Evolutionary conservation across 2,797 vertebrate genomes (phyloP).

Genomic region (Dryobates pubescens): DNA sequence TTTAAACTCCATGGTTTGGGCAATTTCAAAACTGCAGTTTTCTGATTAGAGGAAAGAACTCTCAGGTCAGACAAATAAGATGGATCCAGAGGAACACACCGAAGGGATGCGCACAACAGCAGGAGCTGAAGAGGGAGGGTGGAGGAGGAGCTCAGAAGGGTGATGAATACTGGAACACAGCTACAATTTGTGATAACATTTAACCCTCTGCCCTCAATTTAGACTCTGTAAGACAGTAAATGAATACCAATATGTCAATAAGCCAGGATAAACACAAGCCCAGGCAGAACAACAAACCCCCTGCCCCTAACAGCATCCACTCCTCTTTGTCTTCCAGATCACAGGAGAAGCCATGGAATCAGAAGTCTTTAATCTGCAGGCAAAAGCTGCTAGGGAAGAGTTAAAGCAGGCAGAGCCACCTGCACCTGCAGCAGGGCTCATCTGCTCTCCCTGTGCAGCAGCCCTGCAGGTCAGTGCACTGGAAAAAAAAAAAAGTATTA

Average conservation of each 20-base stretch:
- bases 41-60: neutral
- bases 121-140: neutral
- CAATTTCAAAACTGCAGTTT: neutral
- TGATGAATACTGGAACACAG: constrained; percentile 70
- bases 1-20: neutral
- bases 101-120: neutral
- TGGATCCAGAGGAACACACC: rapidly evolving
- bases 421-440: constrained; percentile 24
- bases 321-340: constrained; percentile 32
- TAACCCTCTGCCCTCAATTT: constrained; percentile 75
- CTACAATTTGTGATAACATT: constrained; percentile 71
- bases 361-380: neutral
- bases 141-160: neutral
- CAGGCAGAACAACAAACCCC: constrained; percentile 42
- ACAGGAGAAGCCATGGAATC: neutral
- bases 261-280: constrained; percentile 45
- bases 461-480: constrained; percentile 32
- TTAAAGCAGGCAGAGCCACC: constrained; percentile 8
- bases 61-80: neutral
- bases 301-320: constrained; percentile 25
- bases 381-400: neutral
- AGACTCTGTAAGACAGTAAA: constrained; percentile 64
- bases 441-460: neutral
- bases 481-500: neutral
- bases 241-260: constrained; percentile 71